Evolutionary conservation across 2,888 invertebrate genomes (phyloP).

Genomic region (Blastobasis adustella): DNA sequence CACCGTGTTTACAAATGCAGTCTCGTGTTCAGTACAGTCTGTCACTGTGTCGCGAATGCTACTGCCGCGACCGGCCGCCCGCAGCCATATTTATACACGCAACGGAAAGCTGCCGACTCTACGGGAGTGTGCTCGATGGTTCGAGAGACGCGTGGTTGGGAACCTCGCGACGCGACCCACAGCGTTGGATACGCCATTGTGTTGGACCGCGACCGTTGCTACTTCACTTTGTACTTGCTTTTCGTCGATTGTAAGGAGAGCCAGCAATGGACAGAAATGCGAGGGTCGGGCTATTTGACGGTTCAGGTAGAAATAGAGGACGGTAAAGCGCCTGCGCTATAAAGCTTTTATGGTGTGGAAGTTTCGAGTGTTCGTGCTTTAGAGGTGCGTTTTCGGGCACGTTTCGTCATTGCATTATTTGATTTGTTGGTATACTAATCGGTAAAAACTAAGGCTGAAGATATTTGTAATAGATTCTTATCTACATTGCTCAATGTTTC

Average conservation of each 20-base stretch:
- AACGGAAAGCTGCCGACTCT: constrained; percentile 18
- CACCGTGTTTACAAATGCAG: no score
- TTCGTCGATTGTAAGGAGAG: no score
- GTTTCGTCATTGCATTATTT: neutral
- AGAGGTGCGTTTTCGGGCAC: constrained; percentile 5
- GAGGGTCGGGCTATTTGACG: neutral
- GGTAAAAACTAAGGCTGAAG: no score
- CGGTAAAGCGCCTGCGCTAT: constrained; percentile 15
- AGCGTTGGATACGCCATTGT: no score
- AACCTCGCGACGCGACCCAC: neutral
- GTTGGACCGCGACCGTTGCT: no score
- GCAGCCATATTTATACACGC: constrained; percentile 49
- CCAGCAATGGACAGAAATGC: neutral
- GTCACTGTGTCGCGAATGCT: constrained; percentile 40
- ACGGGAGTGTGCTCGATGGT: constrained; percentile 38
- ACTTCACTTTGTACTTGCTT: no score
- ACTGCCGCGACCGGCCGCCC: constrained; percentile 37
- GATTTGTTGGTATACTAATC: no score
- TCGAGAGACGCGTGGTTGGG: constrained; percentile 21
- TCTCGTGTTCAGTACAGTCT: no score
- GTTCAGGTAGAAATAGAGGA: neutral
- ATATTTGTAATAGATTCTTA: no score
- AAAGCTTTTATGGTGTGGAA: constrained; percentile 16
- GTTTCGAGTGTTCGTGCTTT: constrained; percentile 10
- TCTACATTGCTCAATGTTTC: no score